phyloP scores from a whole-genome alignment of 1,140 invertebrate genomes.

The Procambarus virginalis region DNA sequence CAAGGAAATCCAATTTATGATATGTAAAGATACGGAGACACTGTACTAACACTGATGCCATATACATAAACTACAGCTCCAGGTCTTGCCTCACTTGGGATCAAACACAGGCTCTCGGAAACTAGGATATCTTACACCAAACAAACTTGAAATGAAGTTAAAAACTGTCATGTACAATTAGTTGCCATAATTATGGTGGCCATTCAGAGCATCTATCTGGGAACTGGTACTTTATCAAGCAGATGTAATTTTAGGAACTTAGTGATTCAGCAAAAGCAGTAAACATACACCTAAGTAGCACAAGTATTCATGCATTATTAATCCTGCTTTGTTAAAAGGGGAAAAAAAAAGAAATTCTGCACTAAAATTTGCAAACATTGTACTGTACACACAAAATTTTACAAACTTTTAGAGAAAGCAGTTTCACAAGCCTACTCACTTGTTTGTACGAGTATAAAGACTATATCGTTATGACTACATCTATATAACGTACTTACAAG shows the following conservation, averaged over 20 bases:
- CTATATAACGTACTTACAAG: conserved; percentile 18
- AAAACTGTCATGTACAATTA: not conserved
- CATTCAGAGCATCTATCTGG: not conserved
- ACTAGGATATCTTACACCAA: not conserved
- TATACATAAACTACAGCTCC: not conserved
- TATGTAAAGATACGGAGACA: not conserved
- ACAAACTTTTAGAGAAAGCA: not conserved
- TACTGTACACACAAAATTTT: not conserved
- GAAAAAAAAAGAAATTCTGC: not conserved
- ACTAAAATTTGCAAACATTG: not conserved
- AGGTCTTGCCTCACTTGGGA: not conserved
- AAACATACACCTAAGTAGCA: not conserved
- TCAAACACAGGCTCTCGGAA: not conserved
- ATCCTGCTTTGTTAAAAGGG: not conserved
- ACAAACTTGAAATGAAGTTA: not conserved
- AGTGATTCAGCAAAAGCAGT: not conserved
- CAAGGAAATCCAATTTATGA: not conserved
- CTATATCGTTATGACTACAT: not conserved
- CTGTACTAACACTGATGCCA: not conserved
- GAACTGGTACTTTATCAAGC: not conserved
- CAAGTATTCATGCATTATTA: not conserved
- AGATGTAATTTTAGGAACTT: not conserved
- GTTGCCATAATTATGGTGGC: not conserved
- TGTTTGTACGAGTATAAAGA: not conserved
- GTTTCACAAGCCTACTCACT: conserved; percentile 1